Conservation (phyloP, 2,888 invertebrate genomes). For the Agrochola litura region DNA sequence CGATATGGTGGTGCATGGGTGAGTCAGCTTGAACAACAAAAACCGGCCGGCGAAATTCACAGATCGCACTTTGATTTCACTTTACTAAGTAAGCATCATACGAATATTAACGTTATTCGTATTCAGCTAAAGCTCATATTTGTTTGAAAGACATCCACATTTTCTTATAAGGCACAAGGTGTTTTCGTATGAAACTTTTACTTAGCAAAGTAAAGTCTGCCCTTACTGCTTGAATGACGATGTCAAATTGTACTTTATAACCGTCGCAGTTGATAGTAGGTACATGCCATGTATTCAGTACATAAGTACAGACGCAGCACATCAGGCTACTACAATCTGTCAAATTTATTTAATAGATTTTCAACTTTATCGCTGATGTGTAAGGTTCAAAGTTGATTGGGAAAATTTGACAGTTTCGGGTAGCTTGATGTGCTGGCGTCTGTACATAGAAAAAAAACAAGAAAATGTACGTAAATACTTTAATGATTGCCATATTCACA, state of each 20-base stretch:
- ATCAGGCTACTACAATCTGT: too few relatives aligned
- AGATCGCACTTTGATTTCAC: too few relatives aligned
- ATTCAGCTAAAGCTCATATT: background rate
- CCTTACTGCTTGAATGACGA: background rate
- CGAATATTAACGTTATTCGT: background rate
- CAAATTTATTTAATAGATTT: too few relatives aligned
- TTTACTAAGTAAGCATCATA: background rate
- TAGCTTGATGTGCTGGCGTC: too few relatives aligned
- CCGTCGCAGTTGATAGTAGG: background rate
- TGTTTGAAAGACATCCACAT: background rate
- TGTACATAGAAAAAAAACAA: conserved; percentile 52
- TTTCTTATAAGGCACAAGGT: background rate
- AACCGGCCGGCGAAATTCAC: background rate
- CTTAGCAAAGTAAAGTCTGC: background rate
- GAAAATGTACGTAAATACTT: conserved; percentile 87
- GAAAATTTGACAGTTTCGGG: too few relatives aligned
- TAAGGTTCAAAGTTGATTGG: too few relatives aligned
- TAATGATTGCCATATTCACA: conserved; percentile 89
- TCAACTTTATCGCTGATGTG: too few relatives aligned
- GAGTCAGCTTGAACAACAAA: background rate
- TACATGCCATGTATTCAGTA: background rate
- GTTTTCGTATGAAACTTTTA: background rate
- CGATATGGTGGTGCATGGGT: background rate
- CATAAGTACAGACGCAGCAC: too few relatives aligned
- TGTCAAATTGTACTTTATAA: background rate